Conservation (phyloP, 2,888 invertebrate species). For the Colostygia pectinataria region DNA sequence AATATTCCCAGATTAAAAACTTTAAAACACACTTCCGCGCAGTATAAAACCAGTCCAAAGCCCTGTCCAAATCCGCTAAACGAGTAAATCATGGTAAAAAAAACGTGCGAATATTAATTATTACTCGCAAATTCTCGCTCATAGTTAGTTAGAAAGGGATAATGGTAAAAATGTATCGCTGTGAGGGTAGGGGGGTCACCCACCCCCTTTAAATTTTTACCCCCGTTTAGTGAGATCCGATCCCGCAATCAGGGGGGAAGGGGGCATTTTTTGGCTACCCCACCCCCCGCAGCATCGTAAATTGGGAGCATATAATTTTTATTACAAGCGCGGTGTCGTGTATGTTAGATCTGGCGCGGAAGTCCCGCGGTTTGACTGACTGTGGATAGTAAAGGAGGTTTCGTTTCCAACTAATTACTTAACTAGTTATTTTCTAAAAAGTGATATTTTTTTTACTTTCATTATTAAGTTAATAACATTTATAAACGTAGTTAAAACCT, state of each 20-base stretch:
- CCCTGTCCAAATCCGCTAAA: slow-evolving; percentile 13
- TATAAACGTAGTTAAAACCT: too few relatives aligned
- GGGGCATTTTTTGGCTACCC: slow-evolving; percentile 69
- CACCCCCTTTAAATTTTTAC: slow-evolving; percentile 66
- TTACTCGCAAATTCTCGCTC: slow-evolving; percentile 67
- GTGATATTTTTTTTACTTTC: too few relatives aligned
- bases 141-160: slow-evolving; percentile 76
- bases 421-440: too few relatives aligned
- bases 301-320: slow-evolving; percentile 84
- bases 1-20: slow-evolving; percentile 8
- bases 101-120: slow-evolving; percentile 68
- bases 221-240: slow-evolving; percentile 79
- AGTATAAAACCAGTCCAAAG: slow-evolving; percentile 8
- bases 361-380: slow-evolving; percentile 18
- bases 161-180: slow-evolving; percentile 79
- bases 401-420: slow-evolving; percentile 2
- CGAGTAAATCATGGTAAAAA: slow-evolving; percentile 35
- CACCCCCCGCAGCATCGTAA: slow-evolving; percentile 65
- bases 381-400: slow-evolving; percentile 1
- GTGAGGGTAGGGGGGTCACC: slow-evolving; percentile 48
- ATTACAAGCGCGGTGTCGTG: slow-evolving; percentile 75
- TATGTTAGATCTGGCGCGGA: slow-evolving; percentile 46
- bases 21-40: slow-evolving; percentile 5
- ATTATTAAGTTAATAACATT: too few relatives aligned
- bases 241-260: slow-evolving; percentile 77